These are phyloP conservation scores for Apotomis turbidana DNA, from an alignment of 2,888 invertebrate genomes.

Conservation along the genomic window DNA sequence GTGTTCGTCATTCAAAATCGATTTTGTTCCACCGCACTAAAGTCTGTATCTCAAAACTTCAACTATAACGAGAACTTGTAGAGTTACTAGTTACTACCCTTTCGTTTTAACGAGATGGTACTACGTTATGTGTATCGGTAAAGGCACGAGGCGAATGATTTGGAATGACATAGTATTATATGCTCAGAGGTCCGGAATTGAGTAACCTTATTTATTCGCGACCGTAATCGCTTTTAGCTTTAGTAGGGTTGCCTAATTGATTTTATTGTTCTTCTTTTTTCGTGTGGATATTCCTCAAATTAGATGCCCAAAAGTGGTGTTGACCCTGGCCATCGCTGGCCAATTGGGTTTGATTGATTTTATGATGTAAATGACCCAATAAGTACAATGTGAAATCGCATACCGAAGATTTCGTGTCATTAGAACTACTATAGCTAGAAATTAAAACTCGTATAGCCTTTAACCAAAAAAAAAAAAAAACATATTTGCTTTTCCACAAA, in stretches of 20 bases:
- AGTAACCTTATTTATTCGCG: constrained; percentile 28
- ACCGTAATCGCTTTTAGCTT: constrained; percentile 7
- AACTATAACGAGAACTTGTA: background rate
- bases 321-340: too few relatives aligned
- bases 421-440: too few relatives aligned
- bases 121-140: background rate
- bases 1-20: background rate
- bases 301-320: too few relatives aligned
- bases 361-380: too few relatives aligned
- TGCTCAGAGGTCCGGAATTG: constrained; percentile 14
- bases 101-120: background rate
- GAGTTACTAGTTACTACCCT: background rate
- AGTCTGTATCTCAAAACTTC: background rate
- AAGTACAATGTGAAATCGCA: too few relatives aligned
- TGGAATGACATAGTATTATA: constrained; percentile 7
- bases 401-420: too few relatives aligned
- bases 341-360: too few relatives aligned
- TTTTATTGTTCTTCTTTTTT: too few relatives aligned
- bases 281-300: too few relatives aligned
- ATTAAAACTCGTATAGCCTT: too few relatives aligned
- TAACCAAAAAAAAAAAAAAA: too few relatives aligned
- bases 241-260: constrained; percentile 5
- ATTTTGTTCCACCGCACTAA: background rate
- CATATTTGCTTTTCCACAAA: too few relatives aligned
- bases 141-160: background rate